phyloP scores from a whole-genome alignment of 2,113 vertebrate genomes.

The Gallinago undulata region DNA sequence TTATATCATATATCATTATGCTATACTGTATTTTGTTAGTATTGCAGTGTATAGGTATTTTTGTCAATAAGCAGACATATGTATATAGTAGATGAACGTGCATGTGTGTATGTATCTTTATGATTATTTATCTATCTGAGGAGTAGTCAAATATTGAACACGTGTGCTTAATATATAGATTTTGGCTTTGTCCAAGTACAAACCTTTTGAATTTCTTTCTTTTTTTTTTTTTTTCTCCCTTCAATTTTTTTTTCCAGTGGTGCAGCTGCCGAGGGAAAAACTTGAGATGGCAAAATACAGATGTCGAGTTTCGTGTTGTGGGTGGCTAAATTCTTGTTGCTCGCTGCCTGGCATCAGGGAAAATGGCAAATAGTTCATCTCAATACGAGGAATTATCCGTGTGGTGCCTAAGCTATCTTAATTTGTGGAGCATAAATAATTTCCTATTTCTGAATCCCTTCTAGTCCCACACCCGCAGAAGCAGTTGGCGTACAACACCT shows the following conservation, averaged over 20 bases:
- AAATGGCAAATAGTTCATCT: background rate
- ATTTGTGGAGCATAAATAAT: slow-evolving; percentile 38
- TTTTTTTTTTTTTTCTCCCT: background rate
- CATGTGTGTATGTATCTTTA: background rate
- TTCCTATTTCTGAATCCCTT: background rate
- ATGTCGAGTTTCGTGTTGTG: background rate
- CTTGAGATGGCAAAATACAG: background rate
- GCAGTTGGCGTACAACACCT: slow-evolving; percentile 81
- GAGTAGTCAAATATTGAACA: background rate
- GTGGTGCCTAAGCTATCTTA: background rate
- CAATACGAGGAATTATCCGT: background rate
- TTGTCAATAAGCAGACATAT: background rate
- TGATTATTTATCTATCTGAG: background rate
- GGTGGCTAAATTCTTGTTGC: background rate
- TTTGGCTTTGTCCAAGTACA: background rate
- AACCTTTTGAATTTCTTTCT: background rate
- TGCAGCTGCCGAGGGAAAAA: background rate
- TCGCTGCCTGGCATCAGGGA: background rate
- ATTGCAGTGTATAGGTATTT: background rate
- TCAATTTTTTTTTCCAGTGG: background rate
- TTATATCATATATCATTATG: background rate
- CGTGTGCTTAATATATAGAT: background rate
- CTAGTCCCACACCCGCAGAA: slow-evolving; percentile 82
- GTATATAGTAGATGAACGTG: background rate
- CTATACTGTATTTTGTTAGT: background rate